Evolutionary conservation across 2,888 invertebrate genomes (phyloP).

Genomic region (Keiferia lycopersicella): DNA sequence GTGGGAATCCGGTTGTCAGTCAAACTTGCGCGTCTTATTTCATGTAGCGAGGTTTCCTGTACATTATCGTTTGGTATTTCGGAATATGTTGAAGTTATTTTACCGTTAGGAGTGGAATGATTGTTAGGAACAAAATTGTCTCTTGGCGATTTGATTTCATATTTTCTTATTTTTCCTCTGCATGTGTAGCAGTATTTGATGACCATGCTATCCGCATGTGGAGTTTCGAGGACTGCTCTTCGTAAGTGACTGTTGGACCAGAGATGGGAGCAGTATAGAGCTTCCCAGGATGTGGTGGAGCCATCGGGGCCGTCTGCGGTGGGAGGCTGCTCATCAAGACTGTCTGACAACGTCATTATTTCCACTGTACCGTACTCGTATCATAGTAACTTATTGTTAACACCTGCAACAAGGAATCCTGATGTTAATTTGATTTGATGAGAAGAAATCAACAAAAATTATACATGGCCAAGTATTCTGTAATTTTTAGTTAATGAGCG

Average conservation of each 20-base stretch:
- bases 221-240: conserved; percentile 56
- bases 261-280: conserved; percentile 68
- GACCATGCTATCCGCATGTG: conserved; percentile 52
- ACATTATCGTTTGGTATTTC: conserved; percentile 32
- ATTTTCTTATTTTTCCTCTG: conserved; percentile 73
- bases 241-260: conserved; percentile 67
- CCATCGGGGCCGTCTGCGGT: conserved; percentile 48
- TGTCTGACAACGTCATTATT: conserved; percentile 59
- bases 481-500: background rate
- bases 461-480: background rate
- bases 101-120: conserved; percentile 68
- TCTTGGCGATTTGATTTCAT: conserved; percentile 60
- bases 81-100: conserved; percentile 34
- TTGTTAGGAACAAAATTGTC: conserved; percentile 59
- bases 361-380: conserved; percentile 30
- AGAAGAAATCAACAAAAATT: background rate
- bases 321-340: conserved; percentile 49
- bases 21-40: conserved; percentile 42
- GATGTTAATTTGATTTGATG: conserved; percentile 10
- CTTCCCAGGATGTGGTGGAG: conserved; percentile 60
- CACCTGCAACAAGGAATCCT: conserved; percentile 43
- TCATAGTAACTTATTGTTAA: conserved; percentile 35
- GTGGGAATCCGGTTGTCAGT: conserved; percentile 40
- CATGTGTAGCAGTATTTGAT: conserved; percentile 70
- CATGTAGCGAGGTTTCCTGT: conserved; percentile 32